Conservation (phyloP, 2,888 invertebrate genomes). For the Leucozona laternaria region DNA sequence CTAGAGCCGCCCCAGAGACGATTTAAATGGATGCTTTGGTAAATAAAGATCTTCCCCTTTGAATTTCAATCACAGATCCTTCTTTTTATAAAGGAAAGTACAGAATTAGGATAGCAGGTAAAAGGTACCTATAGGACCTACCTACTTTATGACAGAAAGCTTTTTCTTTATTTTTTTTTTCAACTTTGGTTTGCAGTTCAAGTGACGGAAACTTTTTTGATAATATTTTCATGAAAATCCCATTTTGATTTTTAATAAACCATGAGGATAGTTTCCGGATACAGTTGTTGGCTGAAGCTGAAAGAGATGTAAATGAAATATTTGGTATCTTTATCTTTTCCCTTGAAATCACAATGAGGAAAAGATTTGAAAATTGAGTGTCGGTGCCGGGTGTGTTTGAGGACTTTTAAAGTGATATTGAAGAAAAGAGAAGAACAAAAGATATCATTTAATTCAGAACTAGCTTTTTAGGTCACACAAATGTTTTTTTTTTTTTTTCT, state of each 20-base stretch:
- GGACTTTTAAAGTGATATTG: conserved; percentile 1
- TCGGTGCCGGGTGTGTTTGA: conserved; percentile 22
- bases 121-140: too few relatives aligned
- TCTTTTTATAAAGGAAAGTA: background rate
- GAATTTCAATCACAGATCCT: conserved; percentile 37
- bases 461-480: background rate
- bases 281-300: conserved; percentile 20
- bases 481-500: background rate
- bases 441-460: background rate
- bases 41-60: conserved; percentile 12
- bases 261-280: conserved; percentile 47
- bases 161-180: background rate
- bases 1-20: background rate
- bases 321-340: background rate
- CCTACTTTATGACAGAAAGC: conserved; percentile 6
- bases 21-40: conserved; percentile 27
- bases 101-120: conserved; percentile 7
- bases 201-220: conserved; percentile 38
- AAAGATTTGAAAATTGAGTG: conserved; percentile 7
- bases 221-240: conserved; percentile 55
- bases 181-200: conserved; percentile 3
- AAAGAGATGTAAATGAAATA: conserved; percentile 34
- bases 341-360: background rate
- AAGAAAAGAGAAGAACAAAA: background rate
- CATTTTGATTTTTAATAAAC: conserved; percentile 60